A percentile compares a stretch with the other conserved stretches of the same genome.
These are phyloP conservation scores for Epinotia brunnichana DNA, from an alignment of 2,888 invertebrate genomes.

Conservation along the genomic window DNA sequence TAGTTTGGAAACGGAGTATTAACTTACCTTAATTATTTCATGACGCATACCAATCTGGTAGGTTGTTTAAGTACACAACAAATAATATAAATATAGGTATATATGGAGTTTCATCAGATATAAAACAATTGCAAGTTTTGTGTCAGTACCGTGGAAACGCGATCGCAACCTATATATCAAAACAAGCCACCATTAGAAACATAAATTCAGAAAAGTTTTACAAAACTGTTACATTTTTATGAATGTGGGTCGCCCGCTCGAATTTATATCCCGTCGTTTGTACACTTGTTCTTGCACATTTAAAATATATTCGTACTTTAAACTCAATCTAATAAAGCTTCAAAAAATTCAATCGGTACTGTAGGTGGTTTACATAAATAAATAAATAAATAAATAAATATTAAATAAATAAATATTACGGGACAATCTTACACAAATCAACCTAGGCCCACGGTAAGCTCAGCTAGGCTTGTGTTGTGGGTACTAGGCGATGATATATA, in stretches of 20 bases:
- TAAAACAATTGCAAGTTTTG: constrained; percentile 1
- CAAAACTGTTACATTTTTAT: constrained; percentile 41
- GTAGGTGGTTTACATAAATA: too few relatives aligned
- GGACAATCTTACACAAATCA: too few relatives aligned
- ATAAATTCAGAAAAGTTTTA: constrained; percentile 42
- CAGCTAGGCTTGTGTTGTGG: too few relatives aligned
- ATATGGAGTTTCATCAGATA: not conserved
- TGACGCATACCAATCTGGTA: too few relatives aligned
- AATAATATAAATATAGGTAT: not conserved
- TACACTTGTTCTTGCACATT: constrained; percentile 20
- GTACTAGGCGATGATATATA: too few relatives aligned
- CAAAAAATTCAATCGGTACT: not conserved
- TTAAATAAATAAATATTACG: too few relatives aligned
- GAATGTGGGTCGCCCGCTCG: constrained; percentile 31
- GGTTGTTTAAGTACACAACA: not conserved
- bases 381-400: too few relatives aligned
- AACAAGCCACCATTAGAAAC: constrained; percentile 34
- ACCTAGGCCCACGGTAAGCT: too few relatives aligned
- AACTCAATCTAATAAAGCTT: not conserved
- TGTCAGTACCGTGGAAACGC: not conserved
- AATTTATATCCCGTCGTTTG: constrained; percentile 38
- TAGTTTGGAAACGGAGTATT: too few relatives aligned
- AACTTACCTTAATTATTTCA: too few relatives aligned
- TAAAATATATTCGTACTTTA: constrained; percentile 18
- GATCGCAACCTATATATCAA: constrained; percentile 32